These are phyloP conservation scores for Vidua chalybeata DNA, from an alignment of 2,113 vertebrate species.

Conservation along the genomic window DNA sequence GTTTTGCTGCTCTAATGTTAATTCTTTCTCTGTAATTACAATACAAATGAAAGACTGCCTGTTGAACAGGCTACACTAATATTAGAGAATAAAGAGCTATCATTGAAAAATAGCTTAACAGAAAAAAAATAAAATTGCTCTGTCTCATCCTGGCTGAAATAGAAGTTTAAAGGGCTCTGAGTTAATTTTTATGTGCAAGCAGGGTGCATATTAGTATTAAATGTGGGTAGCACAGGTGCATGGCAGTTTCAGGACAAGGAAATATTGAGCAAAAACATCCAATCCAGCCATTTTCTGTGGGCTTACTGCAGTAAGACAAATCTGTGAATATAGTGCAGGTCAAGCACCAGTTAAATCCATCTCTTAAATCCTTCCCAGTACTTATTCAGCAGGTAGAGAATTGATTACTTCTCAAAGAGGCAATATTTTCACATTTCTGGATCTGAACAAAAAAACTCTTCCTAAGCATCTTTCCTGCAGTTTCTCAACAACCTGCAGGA, in stretches of 20 bases:
- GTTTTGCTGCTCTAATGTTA: background rate
- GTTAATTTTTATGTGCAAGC: background rate
- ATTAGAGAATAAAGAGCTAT: background rate
- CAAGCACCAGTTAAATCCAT: background rate
- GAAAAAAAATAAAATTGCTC: background rate
- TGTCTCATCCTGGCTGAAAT: background rate
- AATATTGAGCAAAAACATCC: background rate
- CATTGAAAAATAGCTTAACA: background rate
- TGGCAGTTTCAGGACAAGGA: background rate
- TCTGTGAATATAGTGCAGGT: background rate
- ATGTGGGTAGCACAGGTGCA: background rate
- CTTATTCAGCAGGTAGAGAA: conserved; percentile 48
- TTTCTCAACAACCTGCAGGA: background rate
- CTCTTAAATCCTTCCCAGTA: conserved; percentile 18
- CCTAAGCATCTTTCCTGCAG: conserved; percentile 24
- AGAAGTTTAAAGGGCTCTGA: background rate
- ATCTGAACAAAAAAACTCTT: background rate
- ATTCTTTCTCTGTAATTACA: background rate
- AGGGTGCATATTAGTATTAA: background rate
- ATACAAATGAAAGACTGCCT: background rate
- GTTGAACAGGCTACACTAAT: background rate
- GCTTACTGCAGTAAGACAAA: background rate
- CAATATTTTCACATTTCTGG: conserved; percentile 33
- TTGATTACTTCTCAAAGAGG: conserved; percentile 26
- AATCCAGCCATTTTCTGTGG: background rate